Conservation (phyloP, 2,888 invertebrate genomes). For the Sarcophaga subvicina region DNA sequence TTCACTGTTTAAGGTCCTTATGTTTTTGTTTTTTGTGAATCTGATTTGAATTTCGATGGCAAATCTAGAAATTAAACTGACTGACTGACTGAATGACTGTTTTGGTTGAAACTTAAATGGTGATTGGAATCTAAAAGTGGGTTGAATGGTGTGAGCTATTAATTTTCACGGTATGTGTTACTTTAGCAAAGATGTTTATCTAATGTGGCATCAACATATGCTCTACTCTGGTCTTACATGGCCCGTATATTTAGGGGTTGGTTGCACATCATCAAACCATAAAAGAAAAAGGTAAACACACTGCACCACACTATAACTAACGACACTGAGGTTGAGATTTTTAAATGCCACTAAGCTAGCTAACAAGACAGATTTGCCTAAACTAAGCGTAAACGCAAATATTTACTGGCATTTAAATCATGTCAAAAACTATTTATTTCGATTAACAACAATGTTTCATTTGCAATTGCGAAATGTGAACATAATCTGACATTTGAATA, state of each 20-base stretch:
- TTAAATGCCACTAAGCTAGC: constrained; percentile 53
- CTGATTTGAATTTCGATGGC: constrained; percentile 77
- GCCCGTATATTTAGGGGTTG: constrained; percentile 57
- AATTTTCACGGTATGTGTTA: constrained; percentile 70
- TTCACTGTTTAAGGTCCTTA: constrained; percentile 67
- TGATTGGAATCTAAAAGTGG: constrained; percentile 70
- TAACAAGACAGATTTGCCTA: constrained; percentile 22
- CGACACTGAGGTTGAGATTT: constrained; percentile 58
- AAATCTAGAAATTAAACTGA: not conserved
- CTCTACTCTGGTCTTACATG: constrained; percentile 65
- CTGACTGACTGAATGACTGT: constrained; percentile 48
- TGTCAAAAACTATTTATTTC: constrained; percentile 58
- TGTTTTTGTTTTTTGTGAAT: constrained; percentile 71
- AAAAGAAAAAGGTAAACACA: constrained; percentile 22
- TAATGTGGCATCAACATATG: constrained; percentile 82
- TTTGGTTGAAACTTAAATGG: constrained; percentile 61
- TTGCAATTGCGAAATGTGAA: not conserved
- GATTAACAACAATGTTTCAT: constrained; percentile 34
- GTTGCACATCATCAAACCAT: constrained; percentile 22
- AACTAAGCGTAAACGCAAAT: constrained; percentile 45
- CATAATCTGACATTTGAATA: not conserved
- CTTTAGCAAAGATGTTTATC: constrained; percentile 80
- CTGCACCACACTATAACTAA: constrained; percentile 29
- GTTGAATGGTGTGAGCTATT: constrained; percentile 69
- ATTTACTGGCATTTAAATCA: constrained; percentile 29